These are phyloP conservation scores for Drosophila ironensis DNA, from an alignment of 1,140 invertebrate species.

Conservation along the genomic window DNA sequence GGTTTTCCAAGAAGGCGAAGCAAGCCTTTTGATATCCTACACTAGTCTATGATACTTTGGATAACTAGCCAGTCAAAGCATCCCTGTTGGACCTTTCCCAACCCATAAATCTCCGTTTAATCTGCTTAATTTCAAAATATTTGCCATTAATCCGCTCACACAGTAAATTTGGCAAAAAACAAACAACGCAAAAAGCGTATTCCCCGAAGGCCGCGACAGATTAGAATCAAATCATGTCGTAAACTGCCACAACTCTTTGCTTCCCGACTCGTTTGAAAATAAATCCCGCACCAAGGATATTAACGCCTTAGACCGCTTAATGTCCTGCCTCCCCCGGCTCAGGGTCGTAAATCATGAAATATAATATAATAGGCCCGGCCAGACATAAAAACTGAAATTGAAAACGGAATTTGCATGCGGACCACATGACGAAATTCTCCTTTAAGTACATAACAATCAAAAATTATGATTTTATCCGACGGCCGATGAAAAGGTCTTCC, in stretches of 20 bases:
- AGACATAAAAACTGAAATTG: constrained; percentile 51
- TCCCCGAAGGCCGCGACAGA: constrained; percentile 38
- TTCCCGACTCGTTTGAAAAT: neutral
- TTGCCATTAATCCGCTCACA: constrained; percentile 44
- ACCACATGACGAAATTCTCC: constrained; percentile 38
- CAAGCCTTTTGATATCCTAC: neutral
- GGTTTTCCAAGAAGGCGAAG: neutral
- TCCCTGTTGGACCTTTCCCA: neutral
- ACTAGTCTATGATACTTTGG: neutral
- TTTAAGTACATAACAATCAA: constrained; percentile 72
- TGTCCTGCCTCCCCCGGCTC: constrained; percentile 10
- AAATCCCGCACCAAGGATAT: constrained; percentile 46
- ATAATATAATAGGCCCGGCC: constrained; percentile 46
- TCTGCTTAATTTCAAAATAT: constrained; percentile 26
- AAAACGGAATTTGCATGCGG: constrained; percentile 60
- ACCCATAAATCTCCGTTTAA: constrained; percentile 2
- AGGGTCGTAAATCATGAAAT: constrained; percentile 59
- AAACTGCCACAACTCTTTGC: constrained; percentile 64
- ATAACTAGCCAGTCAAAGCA: no score
- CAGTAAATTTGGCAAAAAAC: constrained; percentile 18
- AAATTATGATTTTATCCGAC: constrained; percentile 62
- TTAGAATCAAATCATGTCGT: constrained; percentile 69
- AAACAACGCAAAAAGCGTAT: constrained; percentile 14
- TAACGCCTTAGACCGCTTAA: constrained; percentile 69
- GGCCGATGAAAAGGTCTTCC: constrained; percentile 35